Evolutionary conservation across 1,140 invertebrate genomes (phyloP).

Genomic region (Nephila pilipes): DNA sequence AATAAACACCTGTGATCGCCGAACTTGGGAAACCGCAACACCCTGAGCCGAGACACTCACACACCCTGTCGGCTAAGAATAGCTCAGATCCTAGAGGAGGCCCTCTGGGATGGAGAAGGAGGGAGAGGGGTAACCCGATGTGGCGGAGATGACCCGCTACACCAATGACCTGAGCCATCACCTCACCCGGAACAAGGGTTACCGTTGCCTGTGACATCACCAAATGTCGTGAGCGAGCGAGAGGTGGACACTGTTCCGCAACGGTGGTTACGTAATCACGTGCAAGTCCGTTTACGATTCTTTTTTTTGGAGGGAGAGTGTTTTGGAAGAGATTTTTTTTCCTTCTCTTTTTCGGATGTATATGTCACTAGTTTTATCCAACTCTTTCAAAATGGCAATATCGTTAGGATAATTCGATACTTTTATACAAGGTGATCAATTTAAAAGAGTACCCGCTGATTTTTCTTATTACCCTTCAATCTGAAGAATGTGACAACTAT

Average conservation of each 20-base stretch:
- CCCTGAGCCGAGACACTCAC: no score
- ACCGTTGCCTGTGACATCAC: neutral
- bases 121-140: conserved; percentile 48
- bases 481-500: no score
- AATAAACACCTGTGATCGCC: no score
- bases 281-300: neutral
- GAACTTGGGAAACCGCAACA: no score
- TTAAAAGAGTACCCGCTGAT: no score
- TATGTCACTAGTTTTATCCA: neutral
- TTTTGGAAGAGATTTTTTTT: neutral
- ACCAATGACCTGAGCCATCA: conserved; percentile 61
- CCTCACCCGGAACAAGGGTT: conserved; percentile 71
- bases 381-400: no score
- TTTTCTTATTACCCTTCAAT: no score
- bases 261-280: no score
- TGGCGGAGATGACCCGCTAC: conserved; percentile 58
- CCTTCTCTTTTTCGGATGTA: neutral
- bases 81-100: neutral
- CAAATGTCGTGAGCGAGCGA: neutral
- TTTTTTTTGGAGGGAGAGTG: neutral
- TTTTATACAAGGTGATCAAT: no score
- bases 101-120: neutral
- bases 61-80: no score
- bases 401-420: no score
- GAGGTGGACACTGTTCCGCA: neutral